Evolutionary conservation across 2,888 invertebrate genomes (phyloP).

Genomic region (Therioaphis trifolii): DNA sequence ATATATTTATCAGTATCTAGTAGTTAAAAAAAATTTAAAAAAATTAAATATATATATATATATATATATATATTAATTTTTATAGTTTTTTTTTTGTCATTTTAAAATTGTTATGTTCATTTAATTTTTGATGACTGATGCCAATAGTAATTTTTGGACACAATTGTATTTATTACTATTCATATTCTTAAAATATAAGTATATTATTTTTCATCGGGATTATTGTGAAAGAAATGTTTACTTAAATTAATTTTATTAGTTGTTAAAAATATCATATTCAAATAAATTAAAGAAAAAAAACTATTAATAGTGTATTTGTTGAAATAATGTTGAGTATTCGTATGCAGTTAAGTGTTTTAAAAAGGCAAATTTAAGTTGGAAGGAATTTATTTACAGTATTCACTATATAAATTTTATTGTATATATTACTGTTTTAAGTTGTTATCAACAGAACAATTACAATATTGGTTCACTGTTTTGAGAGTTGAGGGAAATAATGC

Average conservation of each 20-base stretch:
- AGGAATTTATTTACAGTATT: no score
- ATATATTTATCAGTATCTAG: background rate
- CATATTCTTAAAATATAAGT: background rate
- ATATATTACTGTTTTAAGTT: no score
- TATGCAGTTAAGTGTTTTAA: no score
- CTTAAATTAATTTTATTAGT: background rate
- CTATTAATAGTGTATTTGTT: background rate
- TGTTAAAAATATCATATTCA: background rate
- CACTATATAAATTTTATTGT: no score
- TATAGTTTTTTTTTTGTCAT: background rate
- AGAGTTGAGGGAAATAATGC: no score
- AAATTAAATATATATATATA: no score
- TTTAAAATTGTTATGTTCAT: constrained; percentile 2
- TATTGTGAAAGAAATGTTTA: constrained; percentile 23
- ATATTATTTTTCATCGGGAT: constrained; percentile 24
- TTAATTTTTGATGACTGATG: constrained; percentile 48
- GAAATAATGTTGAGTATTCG: no score
- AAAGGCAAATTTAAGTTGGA: no score
- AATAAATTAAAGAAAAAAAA: background rate
- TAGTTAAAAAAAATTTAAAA: background rate
- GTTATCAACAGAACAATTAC: no score
- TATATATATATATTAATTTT: background rate
- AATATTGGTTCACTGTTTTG: no score
- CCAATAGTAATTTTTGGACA: background rate
- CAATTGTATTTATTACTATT: constrained; percentile 37